Evolutionary conservation across 2,888 invertebrate species (phyloP), one percentile per base, ranked within the genome.

Genomic region (Eristalinus sepulchralis): DNA sequence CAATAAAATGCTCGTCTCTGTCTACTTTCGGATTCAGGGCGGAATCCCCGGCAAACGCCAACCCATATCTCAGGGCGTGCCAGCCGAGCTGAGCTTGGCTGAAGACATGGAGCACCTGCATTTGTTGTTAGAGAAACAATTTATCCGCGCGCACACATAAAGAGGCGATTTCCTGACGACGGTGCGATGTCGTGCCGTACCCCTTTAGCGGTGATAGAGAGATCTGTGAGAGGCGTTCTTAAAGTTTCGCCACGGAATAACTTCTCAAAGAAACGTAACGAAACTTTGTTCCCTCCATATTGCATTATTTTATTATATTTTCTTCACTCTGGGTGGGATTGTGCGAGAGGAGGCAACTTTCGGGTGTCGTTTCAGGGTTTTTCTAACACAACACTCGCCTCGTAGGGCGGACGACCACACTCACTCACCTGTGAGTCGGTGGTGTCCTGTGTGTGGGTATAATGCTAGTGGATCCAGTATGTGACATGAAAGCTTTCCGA

Each of bases 101-200:
- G 47, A 68, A 53, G 31, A 24, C 33, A 24, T 33, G 64, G 63
- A 55, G 72, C 80, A 80, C 72, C 80, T 73, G 66, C 55, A 62
- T 72, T 73, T 73, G 80, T 80, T 73, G 67, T 62, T 55, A 62
- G 72, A 66, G 71, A 66, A 80, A 80, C 67, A 80, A 73, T 80
- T 73, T 72, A 72, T 57, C 27, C 59, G 47, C 79, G 47, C 59
- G 63, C 59, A 22, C 57, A 34, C 17, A 3, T 20, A 33, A 53
- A 60, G n/a, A 60, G 62, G 62, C n/a, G n/a, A n/a, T n/a, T n/a
- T n/a, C n/a, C n/a, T n/a, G n/a, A n/a, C 39, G 59, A 11, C n/a
- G 10, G 64, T 31, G 5, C 8, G 27, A 24, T 17, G 57, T 39
- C 11, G 22, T 13, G 20, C 11, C 13, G 13, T 59, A 68, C 57